Base-by-base conservation (phyloP, 2,888 invertebrate species). In the Timandra comae region DNA sequence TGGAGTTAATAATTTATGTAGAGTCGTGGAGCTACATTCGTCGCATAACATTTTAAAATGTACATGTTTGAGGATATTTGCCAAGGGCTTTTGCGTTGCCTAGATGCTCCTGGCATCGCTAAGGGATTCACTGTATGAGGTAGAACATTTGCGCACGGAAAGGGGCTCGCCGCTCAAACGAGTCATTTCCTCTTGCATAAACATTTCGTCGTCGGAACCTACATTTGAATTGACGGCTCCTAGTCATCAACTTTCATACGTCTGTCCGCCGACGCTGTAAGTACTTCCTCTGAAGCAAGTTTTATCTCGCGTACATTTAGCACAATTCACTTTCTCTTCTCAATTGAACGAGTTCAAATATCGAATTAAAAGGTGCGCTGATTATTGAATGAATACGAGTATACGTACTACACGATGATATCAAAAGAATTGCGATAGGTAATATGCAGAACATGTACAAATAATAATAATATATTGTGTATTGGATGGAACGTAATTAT, bases 41-140 rank as follows among this genome's bases (percentile, higher is more conserved):
- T 46, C 41, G 43, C 37, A 37, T 34, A 33, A 19, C 41, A 22
- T 43, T 46, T 41, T 38, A 36, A 46, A 46, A 46, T 43, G 43
- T 46, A 43, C 46, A 46, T 43, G 43, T 46, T 62, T 57, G 59
- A 63, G 56, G 56, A 54, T 69, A 63, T 70, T 70, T 69, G 54
- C 63, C 37, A 43, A 64, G 60, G 60, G 62, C 60, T 48, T n/a
- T 60, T 56, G 52, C 62, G 53, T 54, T 67, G 57, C 52, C 55
- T 55, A 56, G 55, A 57, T 56, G 58, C 63, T 63, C 43, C 47
- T 57, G 61, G 66, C 56, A 43, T 35, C 56, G 59, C 60, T 60
- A 41, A 49, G 56, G 61, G 63, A 63, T 50, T 56, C 46, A 46
- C 38, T 38, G 40, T 37, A 50, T 46, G 30, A 44, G 54, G n/a